phyloP scores from a whole-genome alignment of 1,140 invertebrate genomes.

The Pseudomyrmex dendroicus region DNA sequence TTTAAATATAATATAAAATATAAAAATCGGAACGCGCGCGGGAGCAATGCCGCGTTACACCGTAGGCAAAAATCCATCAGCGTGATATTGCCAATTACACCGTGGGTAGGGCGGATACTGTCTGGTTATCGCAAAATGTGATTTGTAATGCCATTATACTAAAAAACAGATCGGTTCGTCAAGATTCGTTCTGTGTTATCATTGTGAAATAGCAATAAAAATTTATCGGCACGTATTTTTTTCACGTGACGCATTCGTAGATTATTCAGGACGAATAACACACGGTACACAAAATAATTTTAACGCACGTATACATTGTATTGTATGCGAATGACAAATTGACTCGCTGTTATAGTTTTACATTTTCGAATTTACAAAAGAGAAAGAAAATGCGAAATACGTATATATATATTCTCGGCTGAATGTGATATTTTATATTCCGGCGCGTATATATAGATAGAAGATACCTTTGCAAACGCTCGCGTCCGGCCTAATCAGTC shows the following conservation, averaged over 20 bases:
- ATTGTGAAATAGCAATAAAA: slow-evolving; percentile 82
- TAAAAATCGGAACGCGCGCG: slow-evolving; percentile 9
- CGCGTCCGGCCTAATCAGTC: not conserved
- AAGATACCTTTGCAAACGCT: too few species aligned
- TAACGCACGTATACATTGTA: not conserved
- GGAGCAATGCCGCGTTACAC: not conserved
- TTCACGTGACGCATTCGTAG: slow-evolving; percentile 20
- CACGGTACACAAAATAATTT: not conserved
- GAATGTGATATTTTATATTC: too few species aligned
- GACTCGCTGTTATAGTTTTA: not conserved
- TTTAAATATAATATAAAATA: slow-evolving; percentile 21
- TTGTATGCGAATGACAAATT: slow-evolving; percentile 10
- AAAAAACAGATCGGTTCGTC: slow-evolving; percentile 77
- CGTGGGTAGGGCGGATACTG: slow-evolving; percentile 58
- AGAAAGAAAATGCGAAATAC: too few species aligned
- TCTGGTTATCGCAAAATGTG: slow-evolving; percentile 72
- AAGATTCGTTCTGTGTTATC: slow-evolving; percentile 74
- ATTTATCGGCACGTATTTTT: slow-evolving; percentile 74
- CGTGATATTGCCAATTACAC: slow-evolving; percentile 64
- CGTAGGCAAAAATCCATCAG: slow-evolving; percentile 66
- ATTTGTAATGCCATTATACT: slow-evolving; percentile 78
- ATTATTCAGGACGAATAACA: too few species aligned
- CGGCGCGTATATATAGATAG: too few species aligned
- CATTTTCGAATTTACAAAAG: not conserved
- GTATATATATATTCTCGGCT: too few species aligned